phyloP scores from a whole-genome alignment of 2,888 invertebrate species.

The Noctua janthe region DNA sequence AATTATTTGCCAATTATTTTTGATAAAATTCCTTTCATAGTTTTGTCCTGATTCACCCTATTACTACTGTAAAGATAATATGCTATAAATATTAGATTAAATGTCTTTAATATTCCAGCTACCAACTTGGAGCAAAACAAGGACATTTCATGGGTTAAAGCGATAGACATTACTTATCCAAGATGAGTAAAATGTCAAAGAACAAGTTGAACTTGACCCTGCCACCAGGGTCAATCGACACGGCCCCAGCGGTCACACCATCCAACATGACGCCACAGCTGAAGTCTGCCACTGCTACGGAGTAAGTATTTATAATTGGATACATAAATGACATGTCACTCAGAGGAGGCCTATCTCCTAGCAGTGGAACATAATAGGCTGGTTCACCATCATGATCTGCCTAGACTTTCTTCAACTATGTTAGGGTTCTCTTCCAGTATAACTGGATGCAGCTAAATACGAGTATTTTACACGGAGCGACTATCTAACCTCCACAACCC shows the following conservation, averaged over 20 bases:
- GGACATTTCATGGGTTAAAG: slow-evolving; percentile 73
- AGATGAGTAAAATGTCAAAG: slow-evolving; percentile 95
- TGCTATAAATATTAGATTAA: not conserved
- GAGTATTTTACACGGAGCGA: not conserved
- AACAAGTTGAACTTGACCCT: slow-evolving; percentile 97
- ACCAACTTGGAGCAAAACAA: slow-evolving; percentile 42
- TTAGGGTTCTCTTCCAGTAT: not conserved
- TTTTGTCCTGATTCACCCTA: not conserved
- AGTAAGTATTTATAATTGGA: slow-evolving; percentile 82
- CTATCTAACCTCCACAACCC: not conserved
- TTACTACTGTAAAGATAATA: not conserved
- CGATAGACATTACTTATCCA: slow-evolving; percentile 65
- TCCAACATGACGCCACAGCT: slow-evolving; percentile 90
- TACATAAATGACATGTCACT: not conserved
- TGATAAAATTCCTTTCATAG: not conserved
- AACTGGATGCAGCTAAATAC: not conserved
- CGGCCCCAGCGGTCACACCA: slow-evolving; percentile 91
- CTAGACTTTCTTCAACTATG: not conserved
- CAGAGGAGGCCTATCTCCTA: not conserved
- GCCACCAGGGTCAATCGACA: slow-evolving; percentile 96
- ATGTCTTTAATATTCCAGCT: slow-evolving; percentile 30
- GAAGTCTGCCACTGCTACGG: slow-evolving; percentile 90
- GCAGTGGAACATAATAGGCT: not conserved
- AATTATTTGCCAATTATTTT: not conserved
- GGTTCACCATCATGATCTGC: not conserved